Conservation (phyloP, 2,888 invertebrate genomes). For the Arctia plantaginis region DNA sequence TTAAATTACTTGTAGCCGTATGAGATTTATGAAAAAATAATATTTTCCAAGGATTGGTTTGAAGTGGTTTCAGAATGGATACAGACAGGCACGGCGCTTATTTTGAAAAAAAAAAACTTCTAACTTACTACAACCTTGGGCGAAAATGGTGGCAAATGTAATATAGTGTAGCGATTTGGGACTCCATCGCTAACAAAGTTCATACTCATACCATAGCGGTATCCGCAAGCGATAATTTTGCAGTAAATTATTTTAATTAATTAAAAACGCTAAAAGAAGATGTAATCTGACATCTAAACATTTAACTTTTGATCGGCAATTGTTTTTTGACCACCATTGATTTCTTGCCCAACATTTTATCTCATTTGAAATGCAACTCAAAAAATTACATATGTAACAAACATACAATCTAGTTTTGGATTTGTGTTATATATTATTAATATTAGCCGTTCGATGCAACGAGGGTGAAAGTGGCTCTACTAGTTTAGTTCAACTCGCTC, state of each 20-base stretch:
- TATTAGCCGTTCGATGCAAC: conserved; percentile 46
- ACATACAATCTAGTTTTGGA: not conserved
- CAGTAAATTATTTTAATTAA: not conserved
- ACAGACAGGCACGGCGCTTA: too few species aligned
- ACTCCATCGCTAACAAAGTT: not conserved
- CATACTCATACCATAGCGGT: not conserved
- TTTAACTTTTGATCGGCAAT: not conserved
- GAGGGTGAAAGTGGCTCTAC: conserved; percentile 75
- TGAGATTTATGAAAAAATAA: too few species aligned
- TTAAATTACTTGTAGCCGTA: too few species aligned
- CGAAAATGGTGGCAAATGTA: too few species aligned
- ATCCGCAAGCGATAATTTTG: not conserved
- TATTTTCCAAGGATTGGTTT: too few species aligned
- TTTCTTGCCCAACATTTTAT: not conserved
- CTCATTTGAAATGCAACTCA: not conserved
- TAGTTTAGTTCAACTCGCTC: conserved; percentile 59
- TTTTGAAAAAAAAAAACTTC: too few species aligned
- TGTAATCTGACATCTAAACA: not conserved
- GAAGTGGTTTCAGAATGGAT: too few species aligned
- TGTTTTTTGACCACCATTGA: not conserved
- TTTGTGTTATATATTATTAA: not conserved
- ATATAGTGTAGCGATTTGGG: too few species aligned
- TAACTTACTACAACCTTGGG: too few species aligned
- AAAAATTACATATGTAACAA: not conserved
- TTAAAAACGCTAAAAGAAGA: not conserved